A percentile compares a stretch with the other conserved stretches of the same genome.
phyloP scores from a whole-genome alignment of 2,113 vertebrate species.

The Planiliza haematocheilus region DNA sequence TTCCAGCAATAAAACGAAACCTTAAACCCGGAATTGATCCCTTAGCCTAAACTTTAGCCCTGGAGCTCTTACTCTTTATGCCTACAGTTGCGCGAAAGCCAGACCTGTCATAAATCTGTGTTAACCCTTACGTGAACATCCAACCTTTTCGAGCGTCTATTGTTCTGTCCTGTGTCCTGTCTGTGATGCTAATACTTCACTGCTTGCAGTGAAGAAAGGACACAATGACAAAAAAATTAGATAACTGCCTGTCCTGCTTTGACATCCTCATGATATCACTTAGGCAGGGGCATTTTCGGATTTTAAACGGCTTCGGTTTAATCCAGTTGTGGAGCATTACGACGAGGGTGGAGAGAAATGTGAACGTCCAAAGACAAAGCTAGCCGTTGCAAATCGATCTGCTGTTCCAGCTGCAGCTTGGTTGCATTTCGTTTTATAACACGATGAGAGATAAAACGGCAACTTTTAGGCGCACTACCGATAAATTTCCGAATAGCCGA shows the following conservation, averaged over 20 bases:
- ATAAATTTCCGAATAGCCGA: background rate
- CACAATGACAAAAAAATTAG: background rate
- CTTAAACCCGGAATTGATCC: background rate
- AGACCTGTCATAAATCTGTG: background rate
- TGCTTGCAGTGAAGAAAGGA: background rate
- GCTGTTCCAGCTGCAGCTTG: background rate
- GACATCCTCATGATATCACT: background rate
- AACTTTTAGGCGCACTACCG: background rate
- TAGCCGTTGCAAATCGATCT: background rate
- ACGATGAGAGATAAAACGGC: too few species aligned
- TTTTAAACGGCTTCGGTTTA: conserved; percentile 2
- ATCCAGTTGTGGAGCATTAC: conserved; percentile 7
- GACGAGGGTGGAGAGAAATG: conserved; percentile 3
- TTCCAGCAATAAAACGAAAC: background rate
- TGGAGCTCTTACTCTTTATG: background rate
- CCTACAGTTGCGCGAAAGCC: background rate
- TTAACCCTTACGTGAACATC: background rate
- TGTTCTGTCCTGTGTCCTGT: background rate
- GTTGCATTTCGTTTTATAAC: background rate
- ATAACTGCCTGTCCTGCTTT: background rate
- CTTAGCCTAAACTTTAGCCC: background rate
- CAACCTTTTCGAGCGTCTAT: background rate
- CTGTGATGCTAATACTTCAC: background rate
- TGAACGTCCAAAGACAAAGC: background rate
- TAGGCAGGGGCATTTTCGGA: background rate